phyloP scores from a whole-genome alignment of 2,797 vertebrate species.

The Enteromius fasciolatus region DNA sequence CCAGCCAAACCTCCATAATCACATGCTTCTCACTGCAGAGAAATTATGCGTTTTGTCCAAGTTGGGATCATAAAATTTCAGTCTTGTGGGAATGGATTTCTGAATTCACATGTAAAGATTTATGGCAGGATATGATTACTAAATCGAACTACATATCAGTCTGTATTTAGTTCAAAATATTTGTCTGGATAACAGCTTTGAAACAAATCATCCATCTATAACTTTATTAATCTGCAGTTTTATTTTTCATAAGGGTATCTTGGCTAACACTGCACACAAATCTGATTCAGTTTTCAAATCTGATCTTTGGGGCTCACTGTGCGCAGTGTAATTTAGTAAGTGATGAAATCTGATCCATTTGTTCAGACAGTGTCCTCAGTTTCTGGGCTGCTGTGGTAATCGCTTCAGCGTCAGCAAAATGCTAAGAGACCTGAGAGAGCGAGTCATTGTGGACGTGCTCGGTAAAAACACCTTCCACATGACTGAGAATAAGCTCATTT shows the following conservation, averaged over 20 bases:
- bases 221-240: background rate
- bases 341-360: background rate
- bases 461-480: conserved; percentile 2
- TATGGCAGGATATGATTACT: too few relatives aligned
- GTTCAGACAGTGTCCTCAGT: background rate
- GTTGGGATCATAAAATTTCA: background rate
- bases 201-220: background rate
- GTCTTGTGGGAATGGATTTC: background rate
- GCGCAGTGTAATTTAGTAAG: background rate
- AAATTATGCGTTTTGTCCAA: background rate
- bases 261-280: background rate
- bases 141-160: background rate
- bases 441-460: background rate
- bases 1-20: background rate
- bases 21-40: background rate
- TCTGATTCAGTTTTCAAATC: background rate
- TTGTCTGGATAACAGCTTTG: background rate
- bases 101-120: background rate
- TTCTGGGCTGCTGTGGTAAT: background rate
- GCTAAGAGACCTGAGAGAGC: background rate
- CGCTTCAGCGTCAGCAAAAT: background rate
- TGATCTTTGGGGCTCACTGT: background rate
- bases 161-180: background rate
- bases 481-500: background rate
- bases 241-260: background rate